Percentiles rank a stretch among this genome's conserved stretches.
Conservation (phyloP, 2,113 vertebrate species). For the Corythoichthys haematopterus region DNA sequence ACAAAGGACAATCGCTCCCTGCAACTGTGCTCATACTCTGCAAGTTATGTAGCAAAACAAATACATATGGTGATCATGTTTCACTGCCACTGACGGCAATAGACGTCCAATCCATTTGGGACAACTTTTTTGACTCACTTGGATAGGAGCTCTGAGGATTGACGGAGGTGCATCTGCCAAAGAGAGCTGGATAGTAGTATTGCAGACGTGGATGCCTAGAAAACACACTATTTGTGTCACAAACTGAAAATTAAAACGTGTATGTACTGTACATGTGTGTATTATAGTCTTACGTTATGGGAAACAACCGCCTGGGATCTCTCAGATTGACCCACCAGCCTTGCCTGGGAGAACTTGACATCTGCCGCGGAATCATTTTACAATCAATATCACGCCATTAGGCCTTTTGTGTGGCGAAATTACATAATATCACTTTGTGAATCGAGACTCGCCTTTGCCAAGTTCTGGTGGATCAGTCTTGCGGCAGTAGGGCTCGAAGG, state of each 20-base stretch:
- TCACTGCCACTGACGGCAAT: too few relatives aligned
- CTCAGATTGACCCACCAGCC: constrained; percentile 64
- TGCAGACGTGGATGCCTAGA: constrained; percentile 46
- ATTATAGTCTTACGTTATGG: constrained; percentile 48
- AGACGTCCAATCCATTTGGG: background rate
- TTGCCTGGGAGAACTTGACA: background rate
- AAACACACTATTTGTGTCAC: background rate
- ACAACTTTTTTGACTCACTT: constrained; percentile 26
- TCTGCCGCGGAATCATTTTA: constrained; percentile 26
- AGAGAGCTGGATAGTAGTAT: constrained; percentile 29
- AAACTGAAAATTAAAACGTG: background rate
- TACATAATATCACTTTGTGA: too few relatives aligned
- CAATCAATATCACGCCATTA: background rate
- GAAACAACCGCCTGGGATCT: constrained; percentile 28
- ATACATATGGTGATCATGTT: background rate
- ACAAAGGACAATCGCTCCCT: constrained; percentile 74
- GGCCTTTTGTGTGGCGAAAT: background rate
- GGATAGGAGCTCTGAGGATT: constrained; percentile 17
- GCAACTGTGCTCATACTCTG: constrained; percentile 47
- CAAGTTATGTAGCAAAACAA: constrained; percentile 1
- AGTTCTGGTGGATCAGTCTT: constrained; percentile 41
- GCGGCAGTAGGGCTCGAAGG: constrained; percentile 60
- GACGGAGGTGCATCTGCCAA: constrained; percentile 59
- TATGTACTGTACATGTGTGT: background rate
- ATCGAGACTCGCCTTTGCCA: constrained; percentile 40